These are phyloP conservation scores for Pelobates fuscus DNA, from an alignment of 2,113 vertebrate species.

Conservation along the genomic window DNA sequence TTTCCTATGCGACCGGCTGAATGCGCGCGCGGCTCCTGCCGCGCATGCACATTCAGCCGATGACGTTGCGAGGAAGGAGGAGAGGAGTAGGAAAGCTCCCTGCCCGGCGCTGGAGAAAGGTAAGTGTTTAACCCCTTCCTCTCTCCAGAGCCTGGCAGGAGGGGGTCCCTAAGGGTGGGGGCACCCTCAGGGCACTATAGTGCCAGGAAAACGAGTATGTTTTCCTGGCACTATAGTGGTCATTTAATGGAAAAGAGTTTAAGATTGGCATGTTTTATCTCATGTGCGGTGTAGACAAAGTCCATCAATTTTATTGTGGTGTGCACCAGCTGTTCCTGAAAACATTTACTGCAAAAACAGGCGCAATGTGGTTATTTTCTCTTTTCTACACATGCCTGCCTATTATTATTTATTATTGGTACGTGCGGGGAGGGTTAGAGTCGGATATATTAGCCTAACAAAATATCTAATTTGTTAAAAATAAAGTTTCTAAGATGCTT, in stretches of 20 bases:
- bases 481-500: slow-evolving; percentile 51
- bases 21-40: too few species aligned
- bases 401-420: slow-evolving; percentile 36
- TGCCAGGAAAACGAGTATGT: too few species aligned
- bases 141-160: too few species aligned
- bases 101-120: too few species aligned
- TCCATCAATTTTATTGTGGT: slow-evolving; percentile 36
- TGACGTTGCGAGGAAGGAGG: too few species aligned
- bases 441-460: slow-evolving; percentile 46
- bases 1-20: too few species aligned
- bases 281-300: slow-evolving; percentile 19
- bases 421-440: slow-evolving; percentile 26
- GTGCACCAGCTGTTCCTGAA: slow-evolving; percentile 32
- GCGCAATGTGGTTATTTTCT: slow-evolving; percentile 1
- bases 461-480: slow-evolving; percentile 51
- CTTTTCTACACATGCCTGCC: neutral
- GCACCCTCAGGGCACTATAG: too few species aligned
- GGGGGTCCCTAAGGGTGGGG: too few species aligned
- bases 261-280: slow-evolving; percentile 37
- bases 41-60: too few species aligned
- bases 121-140: too few species aligned
- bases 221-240: too few species aligned
- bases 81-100: too few species aligned
- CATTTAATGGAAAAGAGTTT: slow-evolving; percentile 37
- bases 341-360: slow-evolving; percentile 33